Evolutionary conservation across 2,888 invertebrate genomes (phyloP).

Genomic region (Dugesia japonica): DNA sequence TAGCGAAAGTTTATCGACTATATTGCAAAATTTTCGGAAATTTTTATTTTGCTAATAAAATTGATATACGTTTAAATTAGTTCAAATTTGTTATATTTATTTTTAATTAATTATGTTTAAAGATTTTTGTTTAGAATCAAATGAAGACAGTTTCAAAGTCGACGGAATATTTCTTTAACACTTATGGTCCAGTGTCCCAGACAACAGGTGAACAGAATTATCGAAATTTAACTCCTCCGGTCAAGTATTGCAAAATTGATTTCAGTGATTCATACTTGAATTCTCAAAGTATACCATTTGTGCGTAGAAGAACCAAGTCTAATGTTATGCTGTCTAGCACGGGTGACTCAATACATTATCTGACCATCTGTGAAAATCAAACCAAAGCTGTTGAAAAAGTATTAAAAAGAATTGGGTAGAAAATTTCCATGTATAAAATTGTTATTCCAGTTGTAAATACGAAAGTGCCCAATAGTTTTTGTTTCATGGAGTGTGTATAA

Average conservation of each 20-base stretch:
- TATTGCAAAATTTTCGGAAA: too few relatives aligned
- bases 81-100: too few relatives aligned
- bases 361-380: slow-evolving; percentile 10
- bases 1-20: too few relatives aligned
- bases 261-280: not conserved
- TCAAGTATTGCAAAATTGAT: not conserved
- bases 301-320: not conserved
- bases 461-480: too few relatives aligned
- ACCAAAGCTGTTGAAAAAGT: slow-evolving; percentile 8
- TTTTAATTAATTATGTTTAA: too few relatives aligned
- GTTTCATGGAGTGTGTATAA: too few relatives aligned
- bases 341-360: not conserved
- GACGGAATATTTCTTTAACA: not conserved
- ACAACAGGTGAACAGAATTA: not conserved
- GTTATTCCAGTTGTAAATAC: too few relatives aligned
- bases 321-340: not conserved
- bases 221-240: not conserved
- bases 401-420: not conserved
- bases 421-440: too few relatives aligned
- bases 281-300: not conserved
- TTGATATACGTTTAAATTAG: too few relatives aligned
- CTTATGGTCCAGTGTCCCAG: too few relatives aligned
- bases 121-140: not conserved
- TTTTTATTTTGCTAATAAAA: too few relatives aligned
- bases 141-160: not conserved